Conservation (phyloP, 2,113 vertebrate genomes). For the Mustela nigripes region DNA sequence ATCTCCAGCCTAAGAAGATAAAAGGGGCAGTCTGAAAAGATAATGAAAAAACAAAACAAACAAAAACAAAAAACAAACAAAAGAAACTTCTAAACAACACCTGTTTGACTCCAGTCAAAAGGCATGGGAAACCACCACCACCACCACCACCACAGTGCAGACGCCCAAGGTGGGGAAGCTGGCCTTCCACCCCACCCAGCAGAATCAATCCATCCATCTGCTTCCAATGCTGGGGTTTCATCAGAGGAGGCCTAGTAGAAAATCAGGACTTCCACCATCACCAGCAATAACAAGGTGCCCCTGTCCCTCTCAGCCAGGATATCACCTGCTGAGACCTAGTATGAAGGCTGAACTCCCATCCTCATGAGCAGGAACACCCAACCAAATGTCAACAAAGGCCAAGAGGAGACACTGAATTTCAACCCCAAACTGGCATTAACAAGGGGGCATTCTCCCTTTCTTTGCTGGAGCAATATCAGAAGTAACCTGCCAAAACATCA, state of each 20-base stretch:
- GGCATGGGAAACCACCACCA: not conserved
- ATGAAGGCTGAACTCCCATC: not conserved
- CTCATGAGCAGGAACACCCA: not conserved
- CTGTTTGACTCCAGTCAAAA: not conserved
- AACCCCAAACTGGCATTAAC: not conserved
- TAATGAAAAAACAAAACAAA: not conserved
- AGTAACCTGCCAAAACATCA: not conserved
- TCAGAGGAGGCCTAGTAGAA: not conserved
- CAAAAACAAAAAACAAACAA: not conserved
- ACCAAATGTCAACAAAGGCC: not conserved
- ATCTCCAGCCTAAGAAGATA: not conserved
- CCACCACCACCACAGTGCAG: not conserved
- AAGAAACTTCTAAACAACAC: not conserved
- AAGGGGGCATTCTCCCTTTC: not conserved
- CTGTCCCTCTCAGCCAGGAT: not conserved
- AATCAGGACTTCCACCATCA: not conserved
- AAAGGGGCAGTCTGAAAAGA: not conserved
- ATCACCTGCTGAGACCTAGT: not conserved
- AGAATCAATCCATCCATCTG: not conserved
- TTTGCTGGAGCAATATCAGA: not conserved
- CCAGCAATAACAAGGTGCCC: not conserved
- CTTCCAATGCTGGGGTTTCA: fast-evolving
- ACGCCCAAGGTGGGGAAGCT: not conserved
- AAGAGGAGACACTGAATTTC: not conserved
- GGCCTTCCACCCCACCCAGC: not conserved